Conservation (phyloP, 2,888 invertebrate genomes). For the Cantharis rustica region DNA sequence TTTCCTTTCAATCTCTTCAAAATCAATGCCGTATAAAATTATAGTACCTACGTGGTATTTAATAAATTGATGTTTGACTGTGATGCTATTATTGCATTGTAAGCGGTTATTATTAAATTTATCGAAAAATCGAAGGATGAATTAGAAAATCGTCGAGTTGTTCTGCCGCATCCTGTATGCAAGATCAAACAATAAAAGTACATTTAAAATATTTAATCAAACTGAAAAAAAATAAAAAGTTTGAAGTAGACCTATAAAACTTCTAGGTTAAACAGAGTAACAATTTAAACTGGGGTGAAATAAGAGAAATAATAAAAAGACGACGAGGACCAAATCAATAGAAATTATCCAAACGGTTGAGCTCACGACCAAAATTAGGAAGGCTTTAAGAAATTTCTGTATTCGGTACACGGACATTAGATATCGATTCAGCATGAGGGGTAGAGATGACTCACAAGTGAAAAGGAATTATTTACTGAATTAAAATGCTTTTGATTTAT, state of each 20-base stretch:
- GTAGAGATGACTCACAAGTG: constrained; percentile 38
- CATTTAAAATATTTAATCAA: neutral
- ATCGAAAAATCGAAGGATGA: neutral
- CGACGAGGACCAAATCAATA: constrained; percentile 39
- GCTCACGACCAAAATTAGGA: constrained; percentile 42
- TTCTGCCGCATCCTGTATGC: neutral
- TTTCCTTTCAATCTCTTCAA: constrained; percentile 2
- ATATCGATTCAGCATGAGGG: constrained; percentile 38
- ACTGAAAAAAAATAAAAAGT: neutral
- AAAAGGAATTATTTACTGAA: neutral
- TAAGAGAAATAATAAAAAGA: constrained; percentile 30
- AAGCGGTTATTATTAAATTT: neutral
- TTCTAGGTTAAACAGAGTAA: constrained; percentile 3
- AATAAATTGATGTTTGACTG: neutral
- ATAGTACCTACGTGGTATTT: constrained; percentile 2
- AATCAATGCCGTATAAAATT: constrained; percentile 20
- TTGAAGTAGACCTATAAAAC: neutral
- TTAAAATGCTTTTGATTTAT: neutral
- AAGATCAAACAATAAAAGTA: neutral
- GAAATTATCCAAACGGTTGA: constrained; percentile 44
- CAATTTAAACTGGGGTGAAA: constrained; percentile 16
- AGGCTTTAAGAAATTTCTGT: constrained; percentile 40
- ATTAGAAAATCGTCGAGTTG: neutral
- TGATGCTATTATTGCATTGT: neutral
- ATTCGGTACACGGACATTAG: constrained; percentile 41